Percentiles rank a stretch among this genome's conserved stretches.
Evolutionary conservation across 2,888 invertebrate genomes (phyloP).

Genomic region (Melanchra persicariae): DNA sequence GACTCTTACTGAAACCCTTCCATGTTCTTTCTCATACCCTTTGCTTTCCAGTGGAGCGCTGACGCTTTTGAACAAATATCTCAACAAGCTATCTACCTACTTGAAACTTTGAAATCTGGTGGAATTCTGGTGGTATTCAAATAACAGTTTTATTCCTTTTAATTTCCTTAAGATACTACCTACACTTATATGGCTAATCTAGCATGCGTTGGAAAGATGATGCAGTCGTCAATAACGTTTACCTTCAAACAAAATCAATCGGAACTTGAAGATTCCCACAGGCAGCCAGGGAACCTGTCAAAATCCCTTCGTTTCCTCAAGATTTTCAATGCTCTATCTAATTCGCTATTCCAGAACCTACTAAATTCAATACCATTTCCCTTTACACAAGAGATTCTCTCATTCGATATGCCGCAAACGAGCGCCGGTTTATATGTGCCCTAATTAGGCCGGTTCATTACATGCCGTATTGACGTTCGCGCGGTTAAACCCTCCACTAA

Average conservation of each 20-base stretch:
- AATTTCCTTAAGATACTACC: no score
- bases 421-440: slow-evolving; percentile 61
- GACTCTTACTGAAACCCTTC: no score
- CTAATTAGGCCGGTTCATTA: slow-evolving; percentile 69
- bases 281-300: neutral
- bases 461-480: slow-evolving; percentile 60
- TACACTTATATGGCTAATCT: no score
- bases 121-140: no score
- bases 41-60: no score
- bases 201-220: neutral
- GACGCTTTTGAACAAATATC: no score
- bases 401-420: slow-evolving; percentile 57
- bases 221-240: neutral
- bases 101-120: no score
- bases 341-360: neutral
- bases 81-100: no score
- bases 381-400: slow-evolving; percentile 6
- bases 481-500: slow-evolving; percentile 55
- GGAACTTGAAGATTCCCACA: neutral
- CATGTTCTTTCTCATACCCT: no score
- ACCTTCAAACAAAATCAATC: neutral
- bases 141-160: no score
- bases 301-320: neutral
- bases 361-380: slow-evolving; percentile 3
- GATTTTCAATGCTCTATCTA: neutral